Evolutionary conservation across 2,797 vertebrate species (phyloP).

Genomic region (Cryptoprocta ferox): DNA sequence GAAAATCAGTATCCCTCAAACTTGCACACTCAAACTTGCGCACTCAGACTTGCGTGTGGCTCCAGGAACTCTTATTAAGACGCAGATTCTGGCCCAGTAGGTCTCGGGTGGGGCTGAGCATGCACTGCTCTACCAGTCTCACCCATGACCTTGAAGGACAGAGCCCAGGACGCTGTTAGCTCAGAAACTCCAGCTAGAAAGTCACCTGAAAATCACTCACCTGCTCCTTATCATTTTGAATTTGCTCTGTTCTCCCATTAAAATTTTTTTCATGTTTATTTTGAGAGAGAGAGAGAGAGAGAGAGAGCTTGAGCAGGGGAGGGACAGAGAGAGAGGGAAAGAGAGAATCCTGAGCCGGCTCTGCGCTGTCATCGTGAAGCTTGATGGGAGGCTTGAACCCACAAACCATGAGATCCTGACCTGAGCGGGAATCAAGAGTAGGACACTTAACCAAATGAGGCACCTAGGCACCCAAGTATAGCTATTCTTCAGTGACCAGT

Average conservation of each 20-base stretch:
- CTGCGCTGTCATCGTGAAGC: too few relatives aligned
- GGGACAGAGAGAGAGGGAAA: too few relatives aligned
- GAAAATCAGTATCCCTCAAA: rapidly evolving
- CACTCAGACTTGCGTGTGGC: background rate
- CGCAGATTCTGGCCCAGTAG: background rate
- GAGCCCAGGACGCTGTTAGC: background rate
- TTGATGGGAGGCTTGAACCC: too few relatives aligned
- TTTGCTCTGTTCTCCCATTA: background rate
- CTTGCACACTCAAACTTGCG: too few relatives aligned
- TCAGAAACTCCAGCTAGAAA: constrained; percentile 37
- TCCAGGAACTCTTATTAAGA: background rate
- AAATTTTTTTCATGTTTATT: too few relatives aligned
- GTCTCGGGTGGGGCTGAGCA: background rate
- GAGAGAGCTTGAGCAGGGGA: too few relatives aligned
- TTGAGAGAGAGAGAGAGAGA: too few relatives aligned
- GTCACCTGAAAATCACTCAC: background rate
- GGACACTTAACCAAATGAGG: too few relatives aligned
- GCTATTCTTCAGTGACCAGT: background rate
- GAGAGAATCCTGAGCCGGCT: too few relatives aligned
- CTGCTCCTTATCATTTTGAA: background rate
- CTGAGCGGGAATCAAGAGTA: too few relatives aligned
- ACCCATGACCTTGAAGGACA: background rate
- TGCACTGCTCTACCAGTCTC: background rate
- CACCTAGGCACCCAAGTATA: background rate
- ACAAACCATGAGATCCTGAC: too few relatives aligned